Evolutionary conservation across 2,888 invertebrate species (phyloP), one percentile per base, ranked within the genome.

Genomic region (Zhengitettix transpicula): DNA sequence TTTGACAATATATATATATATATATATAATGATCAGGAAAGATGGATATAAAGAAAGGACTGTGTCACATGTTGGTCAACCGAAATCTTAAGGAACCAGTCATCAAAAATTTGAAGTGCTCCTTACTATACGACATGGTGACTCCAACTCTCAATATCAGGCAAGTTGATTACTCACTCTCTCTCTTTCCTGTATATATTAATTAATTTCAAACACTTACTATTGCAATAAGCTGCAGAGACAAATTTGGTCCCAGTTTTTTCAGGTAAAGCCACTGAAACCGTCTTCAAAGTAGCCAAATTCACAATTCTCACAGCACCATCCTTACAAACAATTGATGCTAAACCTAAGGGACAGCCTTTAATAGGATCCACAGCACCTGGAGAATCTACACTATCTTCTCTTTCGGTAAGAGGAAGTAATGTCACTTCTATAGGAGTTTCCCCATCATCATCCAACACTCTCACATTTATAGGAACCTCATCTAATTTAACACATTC

Each of bases 191-290:
- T 28, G 28, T 5, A 7, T 7, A 28, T 5, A 28, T 28, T 28
- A 28, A 28, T 28, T 28, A 28, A 28, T 28, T 2, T 2, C 28
- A 47, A 12, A 59, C 52, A 76, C 79, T 77, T 74, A 75, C 91
- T 90, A 61, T 88, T 86, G 71, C 93, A 93, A 72, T 89, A 93
- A 0, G 86, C 85, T 1, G 87, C 87, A 0, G 91, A 88, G 14
- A 89, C 81, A 69, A 92, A 91, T 68, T 81, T 83, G 54, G 83
- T 81, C 51, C 80, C 63, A 10, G 60, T 79, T 28, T 62, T 63
- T 1, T 84, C 82, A 47, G 85, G 79, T 65, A 79, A 78, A 41
- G 87, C 85, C 63, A 82, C 81, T 1, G 85, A 83, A 9, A 87
- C 73, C 8, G 81, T 78, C 65, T 80, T 81, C 64, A 92, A 79